Evolutionary conservation across 2,888 invertebrate genomes (phyloP), one percentile per base, ranked within the genome.

Genomic region (Mimumesa dahlbomi): DNA sequence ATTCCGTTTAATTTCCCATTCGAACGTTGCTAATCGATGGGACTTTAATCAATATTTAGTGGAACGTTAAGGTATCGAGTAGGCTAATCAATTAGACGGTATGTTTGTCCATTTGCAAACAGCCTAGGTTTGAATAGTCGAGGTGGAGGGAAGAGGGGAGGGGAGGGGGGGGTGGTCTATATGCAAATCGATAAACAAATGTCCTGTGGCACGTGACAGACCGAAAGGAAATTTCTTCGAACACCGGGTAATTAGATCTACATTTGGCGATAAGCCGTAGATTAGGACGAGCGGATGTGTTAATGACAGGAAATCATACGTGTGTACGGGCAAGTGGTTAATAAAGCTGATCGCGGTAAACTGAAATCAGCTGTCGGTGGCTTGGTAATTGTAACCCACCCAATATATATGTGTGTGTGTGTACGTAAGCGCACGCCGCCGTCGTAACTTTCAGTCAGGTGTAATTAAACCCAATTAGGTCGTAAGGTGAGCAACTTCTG

Each of bases 391-490:
- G 75, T 67, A 46, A 77, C 40, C 79, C 40, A 67, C 62, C 73
- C 57, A 56, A 50, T 53, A 48, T 56, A 64, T 34, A 7, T 25
- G 7, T 7, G 7, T n/a, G 45, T 48, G 56, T 36, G 49, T 34
- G 25, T 25, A 25, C 25, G 7, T n/a, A 49, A 48, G 56, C 40
- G 49, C 53, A 58, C 61, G 68, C 18, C 29, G 46, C 21, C 50
- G 56, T 43, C 71, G 71, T 79, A 79, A 79, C 66, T 80, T 77
- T 70, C 64, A 68, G 75, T 49, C 63, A 53, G 75, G 43, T 80
- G 75, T 75, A 79, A 79, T 80, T 79, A 79, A 79, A 81, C 62
- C 75, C 77, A 80, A 79, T 79, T 80, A 80, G 77, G 73, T 79
- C 77, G 75, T 77, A 80, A 77, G 77, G 81, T 73, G 81, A 79